phyloP scores from a whole-genome alignment of 1,140 invertebrate genomes.

The Drosophila sp. region DNA sequence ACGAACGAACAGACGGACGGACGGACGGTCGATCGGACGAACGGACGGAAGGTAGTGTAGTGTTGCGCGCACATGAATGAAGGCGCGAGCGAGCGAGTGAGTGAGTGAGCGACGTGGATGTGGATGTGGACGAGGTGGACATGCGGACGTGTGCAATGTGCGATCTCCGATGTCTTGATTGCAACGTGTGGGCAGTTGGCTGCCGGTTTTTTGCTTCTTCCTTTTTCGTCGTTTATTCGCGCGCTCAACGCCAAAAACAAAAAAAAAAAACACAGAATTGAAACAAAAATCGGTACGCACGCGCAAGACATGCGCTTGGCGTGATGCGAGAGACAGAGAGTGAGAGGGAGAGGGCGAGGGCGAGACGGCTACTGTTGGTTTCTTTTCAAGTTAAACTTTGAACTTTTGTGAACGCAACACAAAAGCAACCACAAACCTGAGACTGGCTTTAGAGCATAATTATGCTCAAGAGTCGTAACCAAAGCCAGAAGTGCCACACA shows the following conservation, averaged over 20 bases:
- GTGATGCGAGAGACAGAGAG: slow-evolving; percentile 19
- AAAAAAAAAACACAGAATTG: slow-evolving; percentile 21
- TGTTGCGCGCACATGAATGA: slow-evolving; percentile 32
- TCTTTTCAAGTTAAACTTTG: slow-evolving; percentile 37
- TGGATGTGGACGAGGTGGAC: no score
- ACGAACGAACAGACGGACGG: no score
- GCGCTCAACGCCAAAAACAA: slow-evolving; percentile 37
- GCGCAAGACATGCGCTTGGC: slow-evolving; percentile 70
- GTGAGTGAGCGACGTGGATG: no score
- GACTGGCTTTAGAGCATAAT: slow-evolving; percentile 19
- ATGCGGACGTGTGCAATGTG: background rate
- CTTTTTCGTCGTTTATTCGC: slow-evolving; percentile 55
- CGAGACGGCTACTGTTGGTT: slow-evolving; percentile 11
- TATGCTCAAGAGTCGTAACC: slow-evolving; percentile 12
- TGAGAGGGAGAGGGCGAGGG: slow-evolving; percentile 13
- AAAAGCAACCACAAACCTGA: background rate
- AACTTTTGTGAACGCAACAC: slow-evolving; percentile 27
- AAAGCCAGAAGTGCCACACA: slow-evolving; percentile 5
- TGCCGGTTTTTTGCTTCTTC: slow-evolving; percentile 68
- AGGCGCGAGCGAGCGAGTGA: background rate
- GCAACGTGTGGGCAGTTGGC: slow-evolving; percentile 72
- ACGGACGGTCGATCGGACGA: background rate
- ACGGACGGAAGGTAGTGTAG: background rate
- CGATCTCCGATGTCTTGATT: slow-evolving; percentile 16
- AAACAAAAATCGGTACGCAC: slow-evolving; percentile 55